These are phyloP conservation scores for Pandemis cinnamomeana DNA, from an alignment of 2,888 invertebrate genomes.

Conservation along the genomic window DNA sequence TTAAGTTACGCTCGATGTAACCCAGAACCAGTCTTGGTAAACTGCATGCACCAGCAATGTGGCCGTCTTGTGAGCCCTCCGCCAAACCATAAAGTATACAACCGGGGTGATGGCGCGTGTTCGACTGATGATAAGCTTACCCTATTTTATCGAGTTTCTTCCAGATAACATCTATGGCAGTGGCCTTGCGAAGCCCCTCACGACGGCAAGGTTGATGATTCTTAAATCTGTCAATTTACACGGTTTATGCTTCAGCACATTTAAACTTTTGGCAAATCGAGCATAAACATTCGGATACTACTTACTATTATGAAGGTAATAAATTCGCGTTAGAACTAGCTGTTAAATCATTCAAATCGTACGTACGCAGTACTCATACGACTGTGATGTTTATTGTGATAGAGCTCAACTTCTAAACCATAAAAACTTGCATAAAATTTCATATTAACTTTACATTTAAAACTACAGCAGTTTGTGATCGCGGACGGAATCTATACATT, in stretches of 20 bases:
- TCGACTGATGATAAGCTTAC: constrained; percentile 50
- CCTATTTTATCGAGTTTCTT: constrained; percentile 46
- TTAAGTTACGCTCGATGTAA: too few species aligned
- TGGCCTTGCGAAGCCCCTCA: constrained; percentile 42
- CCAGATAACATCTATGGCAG: constrained; percentile 44
- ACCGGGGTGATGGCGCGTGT: constrained; percentile 50
- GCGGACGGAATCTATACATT: too few species aligned
- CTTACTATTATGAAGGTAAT: too few species aligned
- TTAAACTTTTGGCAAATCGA: neutral
- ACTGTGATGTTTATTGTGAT: too few species aligned
- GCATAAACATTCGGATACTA: neutral
- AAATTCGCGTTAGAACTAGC: too few species aligned
- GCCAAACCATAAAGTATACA: constrained; percentile 32
- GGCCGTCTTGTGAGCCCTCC: neutral
- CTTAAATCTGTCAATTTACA: constrained; percentile 24
- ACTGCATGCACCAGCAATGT: neutral
- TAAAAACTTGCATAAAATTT: too few species aligned
- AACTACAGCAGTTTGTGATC: too few species aligned
- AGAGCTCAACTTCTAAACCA: too few species aligned
- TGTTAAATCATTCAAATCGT: too few species aligned
- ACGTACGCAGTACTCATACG: too few species aligned
- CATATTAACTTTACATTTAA: too few species aligned
- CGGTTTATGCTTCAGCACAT: neutral
- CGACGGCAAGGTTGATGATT: constrained; percentile 28
- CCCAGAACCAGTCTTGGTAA: too few species aligned